Evolutionary conservation across 53 echinoderm and acorn worm genomes (phyloP).

Genomic region (Temnopleurus reevesii): DNA sequence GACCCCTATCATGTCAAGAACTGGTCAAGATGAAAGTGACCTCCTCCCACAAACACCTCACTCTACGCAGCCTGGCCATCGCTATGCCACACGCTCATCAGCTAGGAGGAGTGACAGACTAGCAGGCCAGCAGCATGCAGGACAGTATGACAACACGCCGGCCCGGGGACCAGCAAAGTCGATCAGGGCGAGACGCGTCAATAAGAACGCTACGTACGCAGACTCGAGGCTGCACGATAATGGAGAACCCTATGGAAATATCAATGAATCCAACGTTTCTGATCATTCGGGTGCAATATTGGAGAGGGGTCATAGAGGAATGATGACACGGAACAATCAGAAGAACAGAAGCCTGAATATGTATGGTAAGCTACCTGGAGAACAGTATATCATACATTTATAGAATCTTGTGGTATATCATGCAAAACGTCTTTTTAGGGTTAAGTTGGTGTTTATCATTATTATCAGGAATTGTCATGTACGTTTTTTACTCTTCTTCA

Average conservation of each 20-base stretch:
- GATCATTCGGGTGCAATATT: not conserved
- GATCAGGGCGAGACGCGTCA: not conserved
- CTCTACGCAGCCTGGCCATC: not conserved
- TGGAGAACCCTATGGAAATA: constrained; percentile 17
- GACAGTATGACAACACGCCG: constrained; percentile 25
- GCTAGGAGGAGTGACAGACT: not conserved
- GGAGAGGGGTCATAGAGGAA: not conserved
- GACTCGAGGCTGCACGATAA: constrained; percentile 5
- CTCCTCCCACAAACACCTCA: constrained; percentile 43
- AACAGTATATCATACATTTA: too few relatives aligned
- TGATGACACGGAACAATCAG: constrained; percentile 19
- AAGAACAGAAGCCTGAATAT: constrained; percentile 50
- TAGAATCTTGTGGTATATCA: too few relatives aligned
- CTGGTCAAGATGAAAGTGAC: constrained; percentile 6
- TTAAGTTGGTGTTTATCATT: too few relatives aligned
- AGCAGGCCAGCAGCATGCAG: not conserved
- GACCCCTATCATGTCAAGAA: constrained; percentile 58
- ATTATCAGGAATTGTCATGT: too few relatives aligned
- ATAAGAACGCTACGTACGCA: not conserved
- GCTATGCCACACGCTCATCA: constrained; percentile 20
- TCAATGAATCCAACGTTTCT: not conserved
- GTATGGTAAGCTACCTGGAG: constrained; percentile 53
- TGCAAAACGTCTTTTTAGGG: too few relatives aligned
- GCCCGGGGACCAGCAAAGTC: not conserved
- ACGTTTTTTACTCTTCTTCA: too few relatives aligned